Evolutionary conservation across 1,140 invertebrate genomes (phyloP).

Genomic region (Magallana ariakensis): DNA sequence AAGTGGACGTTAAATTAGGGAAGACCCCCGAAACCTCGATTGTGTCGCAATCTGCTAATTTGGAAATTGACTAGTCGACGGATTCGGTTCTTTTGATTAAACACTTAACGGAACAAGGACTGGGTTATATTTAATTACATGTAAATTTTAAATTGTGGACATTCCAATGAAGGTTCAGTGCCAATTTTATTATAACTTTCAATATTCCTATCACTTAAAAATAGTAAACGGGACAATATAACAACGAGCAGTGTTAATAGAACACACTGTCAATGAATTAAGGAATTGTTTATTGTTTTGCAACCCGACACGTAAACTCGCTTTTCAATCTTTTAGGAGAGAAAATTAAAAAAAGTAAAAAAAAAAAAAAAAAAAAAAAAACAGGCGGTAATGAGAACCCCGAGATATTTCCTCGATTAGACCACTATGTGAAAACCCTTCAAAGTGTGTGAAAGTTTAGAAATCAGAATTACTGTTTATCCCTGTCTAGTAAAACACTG

Average conservation of each 20-base stretch:
- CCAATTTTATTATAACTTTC: no score
- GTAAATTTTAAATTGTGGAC: no score
- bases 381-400: constrained; percentile 16
- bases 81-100: background rate
- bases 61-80: background rate
- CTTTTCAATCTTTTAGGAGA: background rate
- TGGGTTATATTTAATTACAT: no score
- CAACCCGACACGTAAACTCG: background rate
- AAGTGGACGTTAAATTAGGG: constrained; percentile 35
- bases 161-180: no score
- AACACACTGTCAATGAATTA: constrained; percentile 21
- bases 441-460: constrained; percentile 27
- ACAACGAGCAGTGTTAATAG: background rate
- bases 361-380: no score
- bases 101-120: no score
- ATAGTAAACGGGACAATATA: background rate
- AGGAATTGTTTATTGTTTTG: constrained; percentile 1
- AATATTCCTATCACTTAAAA: no score
- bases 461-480: constrained; percentile 28
- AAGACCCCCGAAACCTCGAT: constrained; percentile 27
- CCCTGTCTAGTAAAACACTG: constrained; percentile 16
- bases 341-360: no score
- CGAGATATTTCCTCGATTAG: constrained; percentile 27
- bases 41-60: constrained; percentile 35
- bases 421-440: constrained; percentile 30